Conservation (phyloP, 2,113 vertebrate genomes). For the Antechinus flavipes region DNA sequence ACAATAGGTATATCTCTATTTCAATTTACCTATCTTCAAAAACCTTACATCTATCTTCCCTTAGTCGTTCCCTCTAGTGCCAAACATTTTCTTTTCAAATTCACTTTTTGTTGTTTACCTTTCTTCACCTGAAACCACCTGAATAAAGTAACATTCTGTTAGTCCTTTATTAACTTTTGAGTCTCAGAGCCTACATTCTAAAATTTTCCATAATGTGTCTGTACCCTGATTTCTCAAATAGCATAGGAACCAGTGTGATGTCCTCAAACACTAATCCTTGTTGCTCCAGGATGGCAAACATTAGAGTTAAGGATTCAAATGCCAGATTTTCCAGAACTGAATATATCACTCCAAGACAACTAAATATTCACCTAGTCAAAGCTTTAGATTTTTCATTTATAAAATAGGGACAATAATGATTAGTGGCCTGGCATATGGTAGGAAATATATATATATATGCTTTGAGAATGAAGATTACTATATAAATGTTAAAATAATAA, state of each 20-base stretch:
- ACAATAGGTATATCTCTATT: constrained; percentile 7
- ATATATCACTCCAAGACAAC: constrained; percentile 6
- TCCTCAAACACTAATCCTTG: background rate
- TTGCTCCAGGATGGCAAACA: background rate
- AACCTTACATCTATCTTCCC: constrained; percentile 3
- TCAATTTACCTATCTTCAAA: background rate
- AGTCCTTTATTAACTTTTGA: background rate
- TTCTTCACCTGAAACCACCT: background rate
- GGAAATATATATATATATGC: background rate
- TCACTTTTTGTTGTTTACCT: constrained; percentile 3
- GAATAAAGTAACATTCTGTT: background rate
- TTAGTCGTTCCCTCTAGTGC: background rate
- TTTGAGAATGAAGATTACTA: background rate
- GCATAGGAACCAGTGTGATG: background rate
- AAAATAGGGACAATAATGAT: background rate
- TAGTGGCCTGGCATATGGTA: background rate
- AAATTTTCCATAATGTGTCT: background rate
- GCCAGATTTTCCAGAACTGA: background rate
- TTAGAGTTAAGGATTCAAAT: background rate
- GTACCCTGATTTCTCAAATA: background rate
- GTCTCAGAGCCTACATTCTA: constrained; percentile 3
- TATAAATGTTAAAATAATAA: background rate
- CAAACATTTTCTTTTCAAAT: constrained; percentile 20
- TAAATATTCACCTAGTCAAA: background rate
- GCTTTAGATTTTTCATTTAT: background rate